These are phyloP conservation scores for Tauraco hartlaubi DNA, from an alignment of 2,797 vertebrate genomes.

Conservation along the genomic window DNA sequence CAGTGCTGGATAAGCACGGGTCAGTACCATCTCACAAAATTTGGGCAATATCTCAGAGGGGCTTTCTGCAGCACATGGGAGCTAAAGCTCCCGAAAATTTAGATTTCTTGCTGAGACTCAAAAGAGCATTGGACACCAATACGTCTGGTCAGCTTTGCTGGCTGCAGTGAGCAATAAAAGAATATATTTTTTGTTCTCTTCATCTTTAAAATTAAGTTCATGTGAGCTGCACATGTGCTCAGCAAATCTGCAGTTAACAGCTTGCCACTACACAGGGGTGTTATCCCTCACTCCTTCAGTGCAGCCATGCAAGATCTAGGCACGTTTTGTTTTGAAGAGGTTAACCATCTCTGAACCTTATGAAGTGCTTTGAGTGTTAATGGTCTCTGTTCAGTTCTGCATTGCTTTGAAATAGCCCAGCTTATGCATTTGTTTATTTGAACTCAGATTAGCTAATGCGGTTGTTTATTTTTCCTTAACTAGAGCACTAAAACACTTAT, in stretches of 20 bases:
- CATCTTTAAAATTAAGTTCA: neutral
- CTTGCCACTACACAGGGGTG: neutral
- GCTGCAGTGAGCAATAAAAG: neutral
- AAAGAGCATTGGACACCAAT: neutral
- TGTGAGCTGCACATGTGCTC: rapidly evolving
- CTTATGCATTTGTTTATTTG: conserved; percentile 67
- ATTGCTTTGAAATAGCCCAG: conserved; percentile 33
- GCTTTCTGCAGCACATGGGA: neutral
- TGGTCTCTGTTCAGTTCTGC: conserved; percentile 22
- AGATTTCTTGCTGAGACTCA: neutral
- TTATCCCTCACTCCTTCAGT: neutral
- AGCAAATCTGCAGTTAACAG: neutral
- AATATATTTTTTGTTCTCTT: neutral
- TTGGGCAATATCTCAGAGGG: neutral
- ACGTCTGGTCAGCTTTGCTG: neutral
- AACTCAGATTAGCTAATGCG: conserved; percentile 52
- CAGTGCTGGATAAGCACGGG: neutral
- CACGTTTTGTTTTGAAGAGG: conserved; percentile 8
- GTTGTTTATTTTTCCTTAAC: conserved; percentile 62
- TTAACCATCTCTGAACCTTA: conserved; percentile 33
- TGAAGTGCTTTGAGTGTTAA: conserved; percentile 22
- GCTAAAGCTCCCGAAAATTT: neutral
- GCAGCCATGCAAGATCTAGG: neutral
- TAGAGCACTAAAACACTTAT: conserved; percentile 27
- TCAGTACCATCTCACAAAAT: neutral